phyloP scores from a whole-genome alignment of 2,113 vertebrate species.

The Physeter macrocephalus region DNA sequence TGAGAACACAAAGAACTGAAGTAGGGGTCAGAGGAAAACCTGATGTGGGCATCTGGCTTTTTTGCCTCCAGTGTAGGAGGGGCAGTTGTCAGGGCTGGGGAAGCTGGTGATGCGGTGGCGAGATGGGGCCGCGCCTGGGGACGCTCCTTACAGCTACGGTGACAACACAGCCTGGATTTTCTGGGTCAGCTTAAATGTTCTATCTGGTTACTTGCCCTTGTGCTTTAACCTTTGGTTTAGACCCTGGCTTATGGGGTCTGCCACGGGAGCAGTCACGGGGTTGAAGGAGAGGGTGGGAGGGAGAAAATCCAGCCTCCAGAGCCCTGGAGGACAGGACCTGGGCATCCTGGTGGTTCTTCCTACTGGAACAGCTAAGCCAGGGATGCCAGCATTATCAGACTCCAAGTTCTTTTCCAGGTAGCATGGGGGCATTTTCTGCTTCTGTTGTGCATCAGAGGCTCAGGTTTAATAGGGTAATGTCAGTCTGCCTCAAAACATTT shows the following conservation, averaged over 20 bases:
- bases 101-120: background rate
- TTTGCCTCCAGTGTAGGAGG: background rate
- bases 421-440: background rate
- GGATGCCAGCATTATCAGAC: accelerated
- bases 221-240: background rate
- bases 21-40: background rate
- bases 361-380: accelerated
- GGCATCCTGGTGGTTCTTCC: background rate
- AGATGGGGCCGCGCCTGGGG: background rate
- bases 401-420: background rate
- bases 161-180: background rate
- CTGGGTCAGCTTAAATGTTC: background rate
- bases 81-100: background rate
- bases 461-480: background rate
- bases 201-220: background rate
- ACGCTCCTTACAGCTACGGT: background rate
- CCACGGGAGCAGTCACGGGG: accelerated
- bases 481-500: slow-evolving; percentile 20
- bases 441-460: background rate
- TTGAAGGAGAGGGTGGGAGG: background rate
- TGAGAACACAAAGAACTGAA: background rate
- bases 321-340: background rate
- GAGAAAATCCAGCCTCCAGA: background rate
- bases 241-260: background rate
- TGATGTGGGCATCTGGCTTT: background rate